These are phyloP conservation scores for Propithecus coquereli DNA, from an alignment of 2,113 vertebrate genomes.

Conservation along the genomic window DNA sequence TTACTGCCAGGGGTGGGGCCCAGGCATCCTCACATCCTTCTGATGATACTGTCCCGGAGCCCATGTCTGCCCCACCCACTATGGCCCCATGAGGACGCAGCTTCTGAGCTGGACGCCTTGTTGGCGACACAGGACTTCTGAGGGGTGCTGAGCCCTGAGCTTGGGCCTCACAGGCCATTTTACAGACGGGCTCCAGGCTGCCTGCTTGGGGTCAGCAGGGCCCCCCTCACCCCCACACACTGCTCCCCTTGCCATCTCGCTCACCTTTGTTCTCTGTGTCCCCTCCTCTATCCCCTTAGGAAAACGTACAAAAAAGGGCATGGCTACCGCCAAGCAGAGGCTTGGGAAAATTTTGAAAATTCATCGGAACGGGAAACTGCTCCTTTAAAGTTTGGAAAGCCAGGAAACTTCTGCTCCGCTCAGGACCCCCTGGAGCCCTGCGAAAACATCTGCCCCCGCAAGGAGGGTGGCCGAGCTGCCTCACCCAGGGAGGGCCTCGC, in stretches of 20 bases:
- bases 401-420: constrained; percentile 81
- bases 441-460: constrained; percentile 72
- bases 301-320: constrained; percentile 99
- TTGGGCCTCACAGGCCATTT: rapidly evolving
- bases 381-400: constrained; percentile 89
- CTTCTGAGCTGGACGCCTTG: background rate
- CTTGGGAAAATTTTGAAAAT: constrained; percentile 99
- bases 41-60: rapidly evolving
- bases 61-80: background rate
- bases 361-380: constrained; percentile 97
- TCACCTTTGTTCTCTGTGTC: background rate
- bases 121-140: rapidly evolving
- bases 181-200: background rate
- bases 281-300: constrained; percentile 80
- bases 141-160: background rate
- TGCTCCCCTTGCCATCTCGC: background rate
- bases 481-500: constrained; percentile 79
- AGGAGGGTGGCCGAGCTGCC: constrained; percentile 79
- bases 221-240: rapidly evolving
- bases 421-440: constrained; percentile 80
- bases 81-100: rapidly evolving
- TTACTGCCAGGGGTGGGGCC: background rate
- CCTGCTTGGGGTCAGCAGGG: background rate
- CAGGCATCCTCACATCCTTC: background rate
- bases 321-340: constrained; percentile 99